Conservation (phyloP, 2,113 vertebrate genomes). For the Aldabrachelys gigantea region DNA sequence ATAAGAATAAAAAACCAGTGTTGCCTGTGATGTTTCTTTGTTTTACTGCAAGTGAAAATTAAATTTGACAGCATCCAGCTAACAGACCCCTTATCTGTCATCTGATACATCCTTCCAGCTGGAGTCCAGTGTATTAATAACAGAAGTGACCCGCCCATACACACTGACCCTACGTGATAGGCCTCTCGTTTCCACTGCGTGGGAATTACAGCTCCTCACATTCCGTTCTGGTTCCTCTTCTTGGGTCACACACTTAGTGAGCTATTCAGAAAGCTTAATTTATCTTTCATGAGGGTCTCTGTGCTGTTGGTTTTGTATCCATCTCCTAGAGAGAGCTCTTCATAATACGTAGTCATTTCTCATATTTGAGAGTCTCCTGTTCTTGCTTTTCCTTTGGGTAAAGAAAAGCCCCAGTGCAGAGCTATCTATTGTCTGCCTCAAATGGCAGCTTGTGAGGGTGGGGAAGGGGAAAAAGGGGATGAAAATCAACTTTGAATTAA, state of each 20-base stretch:
- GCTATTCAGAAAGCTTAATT: neutral
- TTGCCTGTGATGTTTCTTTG: neutral
- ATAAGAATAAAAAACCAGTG: neutral
- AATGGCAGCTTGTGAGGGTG: neutral
- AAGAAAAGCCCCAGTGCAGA: neutral
- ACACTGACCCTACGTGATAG: neutral
- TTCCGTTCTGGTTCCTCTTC: neutral
- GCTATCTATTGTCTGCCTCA: neutral
- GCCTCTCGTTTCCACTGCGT: neutral
- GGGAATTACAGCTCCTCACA: neutral
- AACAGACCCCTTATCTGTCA: neutral
- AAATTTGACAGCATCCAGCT: neutral
- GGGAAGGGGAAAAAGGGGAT: neutral
- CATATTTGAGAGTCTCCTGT: neutral
- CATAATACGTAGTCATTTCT: no score
- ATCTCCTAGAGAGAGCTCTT: neutral
- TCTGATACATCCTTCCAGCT: neutral
- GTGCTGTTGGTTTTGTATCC: neutral
- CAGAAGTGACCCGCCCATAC: neutral
- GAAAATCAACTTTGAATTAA: neutral
- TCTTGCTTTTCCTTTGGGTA: neutral
- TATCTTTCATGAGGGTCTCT: neutral
- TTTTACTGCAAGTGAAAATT: neutral
- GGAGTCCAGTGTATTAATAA: neutral
- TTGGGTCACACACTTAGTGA: neutral